These are phyloP conservation scores for Anaspis maculata DNA, from an alignment of 2,888 invertebrate species.

Conservation along the genomic window DNA sequence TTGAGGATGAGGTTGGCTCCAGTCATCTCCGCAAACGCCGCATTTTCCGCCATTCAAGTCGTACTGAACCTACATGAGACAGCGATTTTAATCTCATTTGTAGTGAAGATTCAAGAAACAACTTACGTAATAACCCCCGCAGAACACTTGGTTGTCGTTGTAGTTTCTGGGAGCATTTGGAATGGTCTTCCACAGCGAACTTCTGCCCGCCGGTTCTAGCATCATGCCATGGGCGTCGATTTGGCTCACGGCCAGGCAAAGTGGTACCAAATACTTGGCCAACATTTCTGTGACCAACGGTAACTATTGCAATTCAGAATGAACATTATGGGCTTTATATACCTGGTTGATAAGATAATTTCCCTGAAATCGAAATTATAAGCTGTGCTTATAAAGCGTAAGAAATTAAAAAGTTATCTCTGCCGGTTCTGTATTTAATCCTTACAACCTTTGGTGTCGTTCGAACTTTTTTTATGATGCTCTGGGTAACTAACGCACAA, in stretches of 20 bases:
- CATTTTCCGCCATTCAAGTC: constrained; percentile 33
- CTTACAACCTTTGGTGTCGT: too few relatives aligned
- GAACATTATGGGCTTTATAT: too few relatives aligned
- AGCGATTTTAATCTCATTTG: background rate
- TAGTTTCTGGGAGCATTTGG: constrained; percentile 41
- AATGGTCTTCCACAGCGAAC: constrained; percentile 43
- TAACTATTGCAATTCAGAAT: too few relatives aligned
- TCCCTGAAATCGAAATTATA: background rate
- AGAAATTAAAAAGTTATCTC: too few relatives aligned
- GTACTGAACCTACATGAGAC: constrained; percentile 38
- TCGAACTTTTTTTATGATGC: too few relatives aligned
- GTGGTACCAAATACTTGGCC: too few relatives aligned
- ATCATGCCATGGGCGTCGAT: constrained; percentile 43
- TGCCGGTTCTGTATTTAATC: too few relatives aligned
- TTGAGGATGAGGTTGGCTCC: constrained; percentile 26
- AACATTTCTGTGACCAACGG: too few relatives aligned
- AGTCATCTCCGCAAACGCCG: constrained; percentile 34
- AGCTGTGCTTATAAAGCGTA: background rate
- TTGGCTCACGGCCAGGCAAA: too few relatives aligned
- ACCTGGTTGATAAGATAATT: background rate
- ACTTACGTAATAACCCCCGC: constrained; percentile 19
- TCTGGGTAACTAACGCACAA: too few relatives aligned
- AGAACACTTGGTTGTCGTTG: constrained; percentile 44
- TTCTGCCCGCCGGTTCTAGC: constrained; percentile 44
- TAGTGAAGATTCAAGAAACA: background rate